Evolutionary conservation across 30 jellyfish, hydroid and myxozoan species (phyloP), one percentile per base, ranked within the genome.

Genomic region (Turritopsis dohrnii): DNA sequence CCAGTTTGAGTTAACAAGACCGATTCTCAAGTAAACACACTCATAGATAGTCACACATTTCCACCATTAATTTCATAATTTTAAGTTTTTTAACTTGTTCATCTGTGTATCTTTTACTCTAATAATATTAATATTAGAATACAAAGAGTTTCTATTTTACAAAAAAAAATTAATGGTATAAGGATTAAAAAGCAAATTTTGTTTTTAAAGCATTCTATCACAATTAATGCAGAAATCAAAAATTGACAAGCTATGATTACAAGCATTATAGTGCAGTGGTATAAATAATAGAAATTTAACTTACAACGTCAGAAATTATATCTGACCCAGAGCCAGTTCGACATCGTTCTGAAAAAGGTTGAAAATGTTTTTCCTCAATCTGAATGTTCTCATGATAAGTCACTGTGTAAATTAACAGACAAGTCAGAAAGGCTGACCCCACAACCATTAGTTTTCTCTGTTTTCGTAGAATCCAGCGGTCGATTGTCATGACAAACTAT

Each of bases 271-370:
- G 5, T 13, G 60, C 60, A 3, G 5, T 41, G 5, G 13, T 41
- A 3, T 41, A 41, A 3, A 5, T 41, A 3, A 41, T 13, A 41
- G 60, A 41, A 66, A 66, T 9, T 66, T n/a, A 66, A 66, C 83
- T 80, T 60, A 80, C 87, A 31, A 52, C 26, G 16, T 80, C 87
- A 1, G 17, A 13, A 1, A 80, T 24, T 21, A 80, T 20, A 8
- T 80, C 54, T 21, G 31, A 21, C 13, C 84, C 87, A 30, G 87
- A 22, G 19, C 65, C 23, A 8, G 83, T 30, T 8, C 54, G 3
- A 21, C 87, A 80, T 69, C 79, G 54, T 69, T 80, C 87, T 30
- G 87, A 29, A 52, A 80, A 80, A 26, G 87, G 87, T 16, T 52
- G 31, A 52, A 52, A 52, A 80, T 30, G 79, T 20, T 69, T 30